Conservation (phyloP, 1,140 invertebrate genomes). For the Kradibia gibbosae region DNA sequence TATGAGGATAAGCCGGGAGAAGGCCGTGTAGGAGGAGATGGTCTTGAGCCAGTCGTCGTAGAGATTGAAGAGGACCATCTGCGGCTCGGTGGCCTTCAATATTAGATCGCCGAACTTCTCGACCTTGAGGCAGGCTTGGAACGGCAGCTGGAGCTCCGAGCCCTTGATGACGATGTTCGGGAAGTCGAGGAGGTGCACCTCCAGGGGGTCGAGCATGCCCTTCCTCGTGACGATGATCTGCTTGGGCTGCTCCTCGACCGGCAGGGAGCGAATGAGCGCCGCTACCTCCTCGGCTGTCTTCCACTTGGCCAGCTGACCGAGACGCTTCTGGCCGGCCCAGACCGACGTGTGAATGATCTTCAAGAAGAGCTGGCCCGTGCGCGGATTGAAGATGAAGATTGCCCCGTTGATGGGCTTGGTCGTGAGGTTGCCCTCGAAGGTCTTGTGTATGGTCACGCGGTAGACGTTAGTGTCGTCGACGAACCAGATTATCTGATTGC, state of each 20-base stretch:
- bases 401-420: constrained; percentile 99
- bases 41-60: constrained; percentile 99
- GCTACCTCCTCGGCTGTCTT: constrained; percentile 99
- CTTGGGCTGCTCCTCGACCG: constrained; percentile 99
- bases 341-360: constrained; percentile 99
- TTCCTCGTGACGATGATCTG: constrained; percentile 99
- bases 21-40: constrained; percentile 96
- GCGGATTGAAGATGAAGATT: constrained; percentile 99
- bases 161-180: constrained; percentile 99
- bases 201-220: constrained; percentile 99
- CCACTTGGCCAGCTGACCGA: constrained; percentile 98
- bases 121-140: constrained; percentile 99
- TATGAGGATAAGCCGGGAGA: constrained; percentile 97
- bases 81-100: constrained; percentile 98
- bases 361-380: constrained; percentile 99
- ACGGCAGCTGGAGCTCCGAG: constrained; percentile 97
- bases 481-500: constrained; percentile 99
- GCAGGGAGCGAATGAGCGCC: constrained; percentile 97
- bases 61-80: constrained; percentile 99
- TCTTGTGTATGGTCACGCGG: constrained; percentile 99
- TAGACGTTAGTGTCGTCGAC: constrained; percentile 99
- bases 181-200: constrained; percentile 99
- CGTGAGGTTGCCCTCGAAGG: constrained; percentile 99
- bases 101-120: constrained; percentile 99
- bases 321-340: constrained; percentile 97